Evolutionary conservation across 2,888 invertebrate genomes (phyloP).

Genomic region (Lasius platythorax): DNA sequence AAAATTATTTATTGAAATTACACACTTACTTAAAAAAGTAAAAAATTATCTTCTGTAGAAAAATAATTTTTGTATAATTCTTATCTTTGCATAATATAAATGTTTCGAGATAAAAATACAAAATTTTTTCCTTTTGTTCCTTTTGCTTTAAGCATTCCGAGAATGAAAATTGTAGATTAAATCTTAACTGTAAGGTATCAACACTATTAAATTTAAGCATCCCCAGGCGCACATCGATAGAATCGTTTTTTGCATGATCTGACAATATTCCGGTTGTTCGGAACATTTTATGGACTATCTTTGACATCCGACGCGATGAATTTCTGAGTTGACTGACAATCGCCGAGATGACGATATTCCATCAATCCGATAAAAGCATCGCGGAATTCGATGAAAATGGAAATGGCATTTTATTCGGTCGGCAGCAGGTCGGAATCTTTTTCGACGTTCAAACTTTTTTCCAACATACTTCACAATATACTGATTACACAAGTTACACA

Average conservation of each 20-base stretch:
- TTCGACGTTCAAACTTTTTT: neutral
- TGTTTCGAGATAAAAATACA: neutral
- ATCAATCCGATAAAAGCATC: constrained; percentile 19
- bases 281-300: constrained; percentile 25
- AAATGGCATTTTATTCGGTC: constrained; percentile 26
- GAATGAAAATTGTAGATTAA: neutral
- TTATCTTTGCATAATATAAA: neutral
- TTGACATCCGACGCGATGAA: constrained; percentile 37
- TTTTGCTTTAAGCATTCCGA: neutral
- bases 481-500: neutral
- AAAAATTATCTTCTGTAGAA: neutral
- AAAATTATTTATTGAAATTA: neutral
- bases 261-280: constrained; percentile 22
- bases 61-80: neutral
- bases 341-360: neutral
- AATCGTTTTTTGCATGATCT: constrained; percentile 18
- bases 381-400: neutral
- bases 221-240: neutral
- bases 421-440: neutral
- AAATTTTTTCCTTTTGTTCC: neutral
- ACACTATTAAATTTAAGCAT: constrained; percentile 29
- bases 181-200: neutral
- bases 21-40: neutral
- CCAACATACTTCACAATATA: neutral
- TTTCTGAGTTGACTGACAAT: constrained; percentile 13